A percentile compares a stretch with the other conserved stretches of the same genome.
phyloP scores from a whole-genome alignment of 2,113 vertebrate genomes.

The Cyphomyrus discorhynchus region DNA sequence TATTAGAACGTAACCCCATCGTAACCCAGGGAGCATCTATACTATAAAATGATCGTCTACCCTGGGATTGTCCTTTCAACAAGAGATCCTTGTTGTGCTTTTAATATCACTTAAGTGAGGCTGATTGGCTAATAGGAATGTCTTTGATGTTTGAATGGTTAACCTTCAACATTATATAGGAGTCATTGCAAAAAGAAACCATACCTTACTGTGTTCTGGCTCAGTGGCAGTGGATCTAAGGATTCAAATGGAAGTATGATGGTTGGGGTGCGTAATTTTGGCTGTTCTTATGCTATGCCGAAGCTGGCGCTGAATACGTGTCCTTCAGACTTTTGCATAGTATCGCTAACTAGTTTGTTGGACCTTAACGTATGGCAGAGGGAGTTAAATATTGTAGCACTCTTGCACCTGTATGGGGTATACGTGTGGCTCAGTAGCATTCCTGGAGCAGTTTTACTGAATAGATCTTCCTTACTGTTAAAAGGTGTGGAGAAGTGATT shows the following conservation, averaged over 20 bases:
- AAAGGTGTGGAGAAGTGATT: slow-evolving; percentile 31
- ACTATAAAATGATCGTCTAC: not conserved
- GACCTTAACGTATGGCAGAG: not conserved
- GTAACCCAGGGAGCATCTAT: not conserved
- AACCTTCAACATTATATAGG: not conserved
- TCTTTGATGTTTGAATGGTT: not conserved
- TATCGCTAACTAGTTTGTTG: not conserved
- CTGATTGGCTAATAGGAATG: not conserved
- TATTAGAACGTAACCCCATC: not conserved
- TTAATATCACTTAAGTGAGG: not conserved
- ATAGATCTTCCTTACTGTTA: not conserved
- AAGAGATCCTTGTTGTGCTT: not conserved
- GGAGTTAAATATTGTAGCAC: not conserved
- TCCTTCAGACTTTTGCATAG: not conserved
- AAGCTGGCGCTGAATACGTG: not conserved
- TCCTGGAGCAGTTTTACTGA: not conserved
- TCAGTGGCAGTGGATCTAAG: not conserved
- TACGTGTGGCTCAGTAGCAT: not conserved
- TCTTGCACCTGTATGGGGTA: not conserved
- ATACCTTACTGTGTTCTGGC: not conserved
- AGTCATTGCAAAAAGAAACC: not conserved
- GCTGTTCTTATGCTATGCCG: not conserved
- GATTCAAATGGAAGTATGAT: not conserved
- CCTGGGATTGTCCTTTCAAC: not conserved
- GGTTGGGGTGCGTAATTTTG: not conserved